phyloP scores from a whole-genome alignment of 2,888 invertebrate species.

The Lamellibrachia columna region DNA sequence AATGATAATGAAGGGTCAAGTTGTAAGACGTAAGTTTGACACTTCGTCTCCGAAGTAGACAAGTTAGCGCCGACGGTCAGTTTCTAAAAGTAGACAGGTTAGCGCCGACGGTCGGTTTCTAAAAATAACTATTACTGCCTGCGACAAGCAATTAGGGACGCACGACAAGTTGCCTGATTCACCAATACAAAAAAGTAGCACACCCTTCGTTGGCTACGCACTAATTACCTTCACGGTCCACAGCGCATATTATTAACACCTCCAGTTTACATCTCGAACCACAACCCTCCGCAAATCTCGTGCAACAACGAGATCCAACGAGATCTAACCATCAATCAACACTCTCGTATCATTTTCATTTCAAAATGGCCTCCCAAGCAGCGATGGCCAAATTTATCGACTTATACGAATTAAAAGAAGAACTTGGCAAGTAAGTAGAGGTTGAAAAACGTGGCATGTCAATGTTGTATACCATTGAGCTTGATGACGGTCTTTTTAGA shows the following conservation, averaged over 20 bases:
- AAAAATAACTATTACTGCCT: background rate
- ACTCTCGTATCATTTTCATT: constrained; percentile 29
- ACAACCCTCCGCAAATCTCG: background rate
- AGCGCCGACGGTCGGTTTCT: background rate
- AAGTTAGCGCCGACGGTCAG: background rate
- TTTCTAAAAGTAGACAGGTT: background rate
- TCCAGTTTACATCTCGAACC: background rate
- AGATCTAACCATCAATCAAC: constrained; percentile 16
- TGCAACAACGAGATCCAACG: background rate
- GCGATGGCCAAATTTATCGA: constrained; percentile 85
- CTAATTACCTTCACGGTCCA: background rate
- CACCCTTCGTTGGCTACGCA: background rate
- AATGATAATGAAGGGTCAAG: too few species aligned
- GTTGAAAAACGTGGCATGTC: background rate
- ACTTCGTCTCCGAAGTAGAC: background rate
- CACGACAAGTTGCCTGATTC: background rate
- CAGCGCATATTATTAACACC: constrained; percentile 8
- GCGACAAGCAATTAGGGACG: background rate
- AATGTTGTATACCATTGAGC: background rate
- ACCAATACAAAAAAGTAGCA: background rate
- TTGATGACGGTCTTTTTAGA: background rate
- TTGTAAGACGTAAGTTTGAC: too few species aligned
- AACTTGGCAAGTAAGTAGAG: constrained; percentile 95
- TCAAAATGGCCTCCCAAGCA: constrained; percentile 42
- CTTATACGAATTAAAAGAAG: constrained; percentile 99